These are phyloP conservation scores for Schizaphis graminum DNA, from an alignment of 2,888 invertebrate species.

Conservation along the genomic window DNA sequence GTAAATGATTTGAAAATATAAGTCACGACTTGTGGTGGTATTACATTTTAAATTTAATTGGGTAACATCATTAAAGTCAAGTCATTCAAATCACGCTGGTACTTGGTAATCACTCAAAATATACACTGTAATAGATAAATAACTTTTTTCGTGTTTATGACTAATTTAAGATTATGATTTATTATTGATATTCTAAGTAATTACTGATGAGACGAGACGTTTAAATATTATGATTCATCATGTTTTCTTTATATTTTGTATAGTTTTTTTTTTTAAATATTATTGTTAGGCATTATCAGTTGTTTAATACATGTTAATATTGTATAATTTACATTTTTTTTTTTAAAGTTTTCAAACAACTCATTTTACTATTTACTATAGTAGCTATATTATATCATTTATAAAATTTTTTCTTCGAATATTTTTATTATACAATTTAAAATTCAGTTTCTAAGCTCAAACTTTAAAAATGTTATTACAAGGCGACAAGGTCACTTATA, in stretches of 20 bases:
- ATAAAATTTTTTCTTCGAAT: not conserved
- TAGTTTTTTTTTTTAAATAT: not conserved
- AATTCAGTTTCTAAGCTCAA: not conserved
- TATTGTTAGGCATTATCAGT: not conserved
- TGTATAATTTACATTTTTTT: not conserved
- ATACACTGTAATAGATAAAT: not conserved
- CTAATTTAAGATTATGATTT: not conserved
- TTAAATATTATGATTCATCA: not conserved
- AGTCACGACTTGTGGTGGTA: not conserved
- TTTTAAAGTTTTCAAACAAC: not conserved
- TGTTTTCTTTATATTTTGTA: not conserved
- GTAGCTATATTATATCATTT: too few species aligned
- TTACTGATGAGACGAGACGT: not conserved
- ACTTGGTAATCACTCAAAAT: slow-evolving; percentile 56
- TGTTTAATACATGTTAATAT: not conserved
- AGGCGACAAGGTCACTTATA: not conserved
- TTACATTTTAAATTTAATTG: not conserved
- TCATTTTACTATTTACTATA: not conserved
- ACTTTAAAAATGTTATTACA: not conserved
- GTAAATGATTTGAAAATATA: slow-evolving; percentile 7
- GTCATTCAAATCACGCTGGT: slow-evolving; percentile 19
- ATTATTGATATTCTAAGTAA: not conserved
- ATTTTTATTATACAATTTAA: not conserved
- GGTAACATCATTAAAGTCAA: not conserved
- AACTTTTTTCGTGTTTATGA: not conserved